Base-by-base conservation (phyloP, 2,888 invertebrate species). In the Cataglyphis rosenhaueri region DNA sequence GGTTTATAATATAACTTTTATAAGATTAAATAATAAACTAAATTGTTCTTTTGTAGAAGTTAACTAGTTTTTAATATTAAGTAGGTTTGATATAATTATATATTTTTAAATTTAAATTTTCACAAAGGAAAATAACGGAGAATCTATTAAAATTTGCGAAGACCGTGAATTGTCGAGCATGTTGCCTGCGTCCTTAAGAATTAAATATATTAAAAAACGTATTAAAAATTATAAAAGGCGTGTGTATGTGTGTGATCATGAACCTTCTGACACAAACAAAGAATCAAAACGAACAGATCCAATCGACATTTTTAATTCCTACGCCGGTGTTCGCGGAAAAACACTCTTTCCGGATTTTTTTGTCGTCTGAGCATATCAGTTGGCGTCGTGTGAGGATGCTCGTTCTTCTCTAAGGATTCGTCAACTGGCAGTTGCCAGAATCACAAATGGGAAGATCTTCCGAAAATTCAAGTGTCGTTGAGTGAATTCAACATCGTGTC, bases 341-440 rank as follows among this genome's bases (percentile, higher is more conserved):
- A 78, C 35, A 55, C 65, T 62, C 73, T 35, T 6, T 52, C 73
- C 71, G 48, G 74, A 66, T 65, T 52, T 52, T 65, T 25, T 65
- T 25, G 48, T 62, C 74, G 32, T 35, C 59, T 66, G 57, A 82
- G 55, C 70, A 35, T 48, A 38, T 15, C 57, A n/a, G 55, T 2
- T 15, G 44, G 48, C 21, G 52, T 71, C 71, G 75, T 57, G 61
- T n/a, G 57, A 81, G 62, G 73, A 75, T 55, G 62, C 76, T 52
- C 48, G 66, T 78, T 78, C 84, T 66, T 76, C 73, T 52, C 15
- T 52, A n/a, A 32, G 6, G 44, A 52, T 29, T 35, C 78, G 57
- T 62, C 75, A 48, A 55, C 48, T 32, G 52, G 59, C 71, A 78
- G 84, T 84, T 76, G 41, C 76, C 64, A 68, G 78, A 65, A 71